Base-by-base conservation (phyloP, 2,113 vertebrate genomes). In the Plectropomus leopardus region DNA sequence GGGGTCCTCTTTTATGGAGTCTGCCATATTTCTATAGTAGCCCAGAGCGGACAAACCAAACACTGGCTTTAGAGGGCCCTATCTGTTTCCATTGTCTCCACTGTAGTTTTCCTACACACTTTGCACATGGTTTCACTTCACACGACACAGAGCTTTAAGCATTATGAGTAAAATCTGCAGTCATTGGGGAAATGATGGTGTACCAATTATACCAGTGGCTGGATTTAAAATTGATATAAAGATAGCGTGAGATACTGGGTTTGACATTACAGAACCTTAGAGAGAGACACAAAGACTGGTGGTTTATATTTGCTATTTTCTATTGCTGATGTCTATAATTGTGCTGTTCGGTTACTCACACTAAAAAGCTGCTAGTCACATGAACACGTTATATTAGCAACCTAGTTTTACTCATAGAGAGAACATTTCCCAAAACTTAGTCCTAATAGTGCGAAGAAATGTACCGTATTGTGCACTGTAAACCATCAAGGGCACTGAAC, bases 221-320 rank as follows among this genome's bases (percentile, higher is more conserved):
- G 2, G 36, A 40, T 40, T 44, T 40, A 2, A 32, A 36, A 47
- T 26, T 58, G 7, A 50, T 47, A 45, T 7, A 32, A 26, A 34
- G 3, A 47, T 6, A 21, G 4, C 28, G 24, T 57, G 19, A 7
- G 34, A 4, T 51, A 28, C 17, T 68, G 40, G 3, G n/a, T 64
- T 64, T 47, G 5, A 51, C 23, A 19, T 60, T 80, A 65, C 66
- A 76, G 57, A 32, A 48, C 45, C 75, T 40, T 19, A 40, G 53
- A 67, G 5, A 66, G 53, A 40, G 53, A 66, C 50, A 48, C 16
- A 30, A n/a, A 24, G 34, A 69, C 16, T 14, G 34, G 8, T 3
- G 26, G 14, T 16, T 47, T n/a, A 23, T 3, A 23, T 34, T 68
- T 23, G 17, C 26, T 50, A 32, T 48, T 66, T 50, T 34, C 7